Evolutionary conservation across 2,888 invertebrate species (phyloP), one percentile per base, ranked within the genome.

Genomic region (Chaetogeoica ovagalla): DNA sequence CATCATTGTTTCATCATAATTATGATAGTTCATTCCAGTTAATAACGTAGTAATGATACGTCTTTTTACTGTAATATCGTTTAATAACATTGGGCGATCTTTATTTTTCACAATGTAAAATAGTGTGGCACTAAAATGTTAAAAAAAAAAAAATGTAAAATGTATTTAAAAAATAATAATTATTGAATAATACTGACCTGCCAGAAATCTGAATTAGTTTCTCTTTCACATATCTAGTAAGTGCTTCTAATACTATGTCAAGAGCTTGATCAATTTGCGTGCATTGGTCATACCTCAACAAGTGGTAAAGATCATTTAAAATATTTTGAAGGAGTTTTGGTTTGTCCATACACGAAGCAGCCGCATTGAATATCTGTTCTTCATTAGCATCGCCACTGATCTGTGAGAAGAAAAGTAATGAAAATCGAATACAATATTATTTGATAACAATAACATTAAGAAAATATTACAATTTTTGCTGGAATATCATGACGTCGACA

Each of bases 21-120:
- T 89, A 85, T 96, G 94, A 76, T 91, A 90, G 84, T 93, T 93
- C 96, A 97, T 97, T 23, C 94, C 96, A 85, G 95, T 93, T 57
- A 97, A 88, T 75, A 97, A 87, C 0, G 94, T 92, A 1, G 91
- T 90, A 77, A 97, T 93, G 82, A 96, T 94, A 84, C 91, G 90
- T 85, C 91, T 89, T 85, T 94, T 94, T 82, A 94, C 88, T 84
- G 90, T 90, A 21, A 91, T 90, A 65, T 71, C 71, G 48, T 83
- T 83, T 48, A 83, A 81, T 19, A 82, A 37, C 92, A 84, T 71
- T 23, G 83, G 84, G 19, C 82, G 82, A 55, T 94, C 93, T 83
- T 92, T 92, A 63, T 94, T 93, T 87, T 96, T 96, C 4, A 96
- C 94, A 84, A 98, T 95, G 87, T 97, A 97, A 88, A 96, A 97